phyloP scores from a whole-genome alignment of 2,113 vertebrate species.

The Pipra filicauda region DNA sequence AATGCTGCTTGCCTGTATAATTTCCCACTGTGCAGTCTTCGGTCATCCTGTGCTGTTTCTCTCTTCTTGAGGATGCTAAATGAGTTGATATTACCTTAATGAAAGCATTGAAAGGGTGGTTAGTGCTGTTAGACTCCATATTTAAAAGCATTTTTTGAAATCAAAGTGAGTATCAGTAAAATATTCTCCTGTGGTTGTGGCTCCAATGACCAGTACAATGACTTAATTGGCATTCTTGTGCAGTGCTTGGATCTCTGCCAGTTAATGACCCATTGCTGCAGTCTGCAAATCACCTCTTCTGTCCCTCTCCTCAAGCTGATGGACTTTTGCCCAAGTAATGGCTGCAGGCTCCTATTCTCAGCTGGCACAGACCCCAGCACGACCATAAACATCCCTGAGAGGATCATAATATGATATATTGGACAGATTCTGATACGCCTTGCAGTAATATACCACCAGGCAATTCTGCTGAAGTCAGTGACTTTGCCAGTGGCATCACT shows the following conservation, averaged over 20 bases:
- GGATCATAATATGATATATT: slow-evolving; percentile 11
- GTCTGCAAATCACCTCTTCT: slow-evolving; percentile 20
- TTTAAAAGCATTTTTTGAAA: slow-evolving; percentile 33
- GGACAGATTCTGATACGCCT: not conserved
- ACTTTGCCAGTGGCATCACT: not conserved
- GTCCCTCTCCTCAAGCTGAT: not conserved
- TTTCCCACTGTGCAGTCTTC: not conserved
- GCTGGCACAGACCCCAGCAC: not conserved
- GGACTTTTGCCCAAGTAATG: slow-evolving; percentile 26
- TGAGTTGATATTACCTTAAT: slow-evolving; percentile 1
- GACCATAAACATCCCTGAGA: slow-evolving; percentile 33
- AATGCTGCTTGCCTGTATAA: slow-evolving; percentile 9
- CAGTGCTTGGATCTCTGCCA: slow-evolving; percentile 27
- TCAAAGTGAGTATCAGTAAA: not conserved
- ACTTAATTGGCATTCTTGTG: slow-evolving; percentile 47
- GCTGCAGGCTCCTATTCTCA: slow-evolving; percentile 28
- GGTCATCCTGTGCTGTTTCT: not conserved
- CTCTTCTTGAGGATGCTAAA: slow-evolving; percentile 6
- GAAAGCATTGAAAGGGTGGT: not conserved
- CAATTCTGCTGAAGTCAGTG: slow-evolving; percentile 20
- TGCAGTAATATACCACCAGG: not conserved
- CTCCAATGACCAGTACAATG: not conserved
- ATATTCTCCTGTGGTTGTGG: not conserved
- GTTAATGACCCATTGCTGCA: slow-evolving; percentile 37
- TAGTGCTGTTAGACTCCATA: not conserved